Evolutionary conservation across 2,113 vertebrate genomes (phyloP).

Genomic region (Solea solea): DNA sequence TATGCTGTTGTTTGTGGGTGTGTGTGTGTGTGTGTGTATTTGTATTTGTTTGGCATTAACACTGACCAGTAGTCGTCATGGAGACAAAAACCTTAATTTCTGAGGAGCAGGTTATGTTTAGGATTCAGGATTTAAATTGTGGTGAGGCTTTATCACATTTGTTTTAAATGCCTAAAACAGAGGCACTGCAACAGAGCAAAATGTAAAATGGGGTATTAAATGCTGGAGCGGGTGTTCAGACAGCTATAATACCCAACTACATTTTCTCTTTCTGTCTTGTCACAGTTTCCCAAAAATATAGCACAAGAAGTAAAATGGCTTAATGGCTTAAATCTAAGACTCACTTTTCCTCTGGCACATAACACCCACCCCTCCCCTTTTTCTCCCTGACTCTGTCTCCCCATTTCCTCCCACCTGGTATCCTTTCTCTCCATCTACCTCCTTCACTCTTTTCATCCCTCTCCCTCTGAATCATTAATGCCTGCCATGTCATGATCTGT

Average conservation of each 20-base stretch:
- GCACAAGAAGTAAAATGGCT: constrained; percentile 39
- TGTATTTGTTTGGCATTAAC: not conserved
- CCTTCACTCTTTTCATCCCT: constrained; percentile 57
- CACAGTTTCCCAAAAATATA: constrained; percentile 66
- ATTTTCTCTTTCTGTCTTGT: constrained; percentile 62
- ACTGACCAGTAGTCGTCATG: too few relatives aligned
- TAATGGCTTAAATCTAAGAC: constrained; percentile 52
- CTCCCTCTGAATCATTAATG: constrained; percentile 73
- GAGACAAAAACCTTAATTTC: too few relatives aligned
- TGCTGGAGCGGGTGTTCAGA: constrained; percentile 29
- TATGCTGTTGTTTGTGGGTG: constrained; percentile 53
- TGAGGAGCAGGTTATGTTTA: too few relatives aligned
- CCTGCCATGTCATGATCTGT: constrained; percentile 75
- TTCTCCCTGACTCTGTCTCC: constrained; percentile 27
- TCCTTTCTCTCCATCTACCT: constrained; percentile 47
- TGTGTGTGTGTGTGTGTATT: constrained; percentile 56
- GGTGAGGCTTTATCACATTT: constrained; percentile 1
- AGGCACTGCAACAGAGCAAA: constrained; percentile 30
- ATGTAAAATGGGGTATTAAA: constrained; percentile 49
- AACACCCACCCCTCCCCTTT: constrained; percentile 6
- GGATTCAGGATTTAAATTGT: too few relatives aligned
- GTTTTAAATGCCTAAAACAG: constrained; percentile 26
- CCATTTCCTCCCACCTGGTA: constrained; percentile 61
- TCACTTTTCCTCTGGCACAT: constrained; percentile 55
- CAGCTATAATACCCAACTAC: constrained; percentile 52